A percentile compares a stretch with the other conserved stretches of the same genome.
These are phyloP conservation scores for Drosophila lacertosa DNA, from an alignment of 1,140 invertebrate genomes.

Conservation along the genomic window DNA sequence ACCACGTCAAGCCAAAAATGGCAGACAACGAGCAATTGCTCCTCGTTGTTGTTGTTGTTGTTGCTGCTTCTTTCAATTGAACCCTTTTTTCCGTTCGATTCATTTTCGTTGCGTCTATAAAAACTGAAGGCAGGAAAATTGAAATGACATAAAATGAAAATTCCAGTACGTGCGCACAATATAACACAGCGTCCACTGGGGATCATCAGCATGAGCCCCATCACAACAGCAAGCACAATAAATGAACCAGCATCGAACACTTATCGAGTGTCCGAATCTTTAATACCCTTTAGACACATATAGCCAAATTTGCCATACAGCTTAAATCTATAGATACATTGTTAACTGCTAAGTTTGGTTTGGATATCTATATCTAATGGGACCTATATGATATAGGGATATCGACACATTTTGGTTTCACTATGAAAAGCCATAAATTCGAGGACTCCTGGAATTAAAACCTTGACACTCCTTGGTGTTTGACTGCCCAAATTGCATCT, in stretches of 20 bases:
- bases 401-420: too few relatives aligned
- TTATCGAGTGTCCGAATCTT: not conserved
- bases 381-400: too few relatives aligned
- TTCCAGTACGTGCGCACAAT: slow-evolving; percentile 77
- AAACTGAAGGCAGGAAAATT: slow-evolving; percentile 72
- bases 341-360: too few relatives aligned
- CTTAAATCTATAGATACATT: too few relatives aligned
- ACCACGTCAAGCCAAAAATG: slow-evolving; percentile 44
- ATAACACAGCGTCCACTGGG: slow-evolving; percentile 68
- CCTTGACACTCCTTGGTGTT: too few relatives aligned
- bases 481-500: too few relatives aligned
- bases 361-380: too few relatives aligned
- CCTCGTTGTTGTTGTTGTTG: slow-evolving; percentile 34
- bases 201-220: slow-evolving; percentile 34
- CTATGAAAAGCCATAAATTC: too few relatives aligned
- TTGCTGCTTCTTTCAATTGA: slow-evolving; percentile 70
- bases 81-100: slow-evolving; percentile 70
- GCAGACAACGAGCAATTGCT: slow-evolving; percentile 54
- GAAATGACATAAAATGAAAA: slow-evolving; percentile 81
- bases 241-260: not conserved
- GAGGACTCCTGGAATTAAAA: too few relatives aligned
- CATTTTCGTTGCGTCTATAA: slow-evolving; percentile 74
- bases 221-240: not conserved
- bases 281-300: not conserved
- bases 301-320: too few relatives aligned